phyloP scores from a whole-genome alignment of 2,797 vertebrate species.

The Hippoglossus hippoglossus region DNA sequence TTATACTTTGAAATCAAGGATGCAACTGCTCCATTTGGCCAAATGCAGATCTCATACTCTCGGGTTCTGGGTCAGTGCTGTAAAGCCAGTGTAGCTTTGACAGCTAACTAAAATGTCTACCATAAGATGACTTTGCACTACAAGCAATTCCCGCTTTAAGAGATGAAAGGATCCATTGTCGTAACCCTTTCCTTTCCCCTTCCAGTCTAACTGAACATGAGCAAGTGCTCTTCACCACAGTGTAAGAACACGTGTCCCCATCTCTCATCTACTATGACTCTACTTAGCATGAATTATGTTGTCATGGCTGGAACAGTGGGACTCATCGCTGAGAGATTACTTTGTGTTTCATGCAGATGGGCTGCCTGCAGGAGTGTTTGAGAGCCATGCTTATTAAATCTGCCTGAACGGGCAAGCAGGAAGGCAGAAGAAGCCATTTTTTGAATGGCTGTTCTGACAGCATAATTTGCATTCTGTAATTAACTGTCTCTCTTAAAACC shows the following conservation, averaged over 20 bases:
- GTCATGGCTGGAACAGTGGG: slow-evolving; percentile 61
- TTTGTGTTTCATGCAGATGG: slow-evolving; percentile 64
- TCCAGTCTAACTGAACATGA: slow-evolving; percentile 4
- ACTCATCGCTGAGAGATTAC: slow-evolving; percentile 70
- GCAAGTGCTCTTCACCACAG: slow-evolving; percentile 9
- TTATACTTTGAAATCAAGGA: no score
- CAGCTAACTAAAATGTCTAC: background rate
- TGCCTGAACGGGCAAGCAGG: slow-evolving; percentile 61
- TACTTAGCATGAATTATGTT: slow-evolving; percentile 75
- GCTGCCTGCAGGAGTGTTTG: slow-evolving; percentile 43
- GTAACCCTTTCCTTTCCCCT: background rate
- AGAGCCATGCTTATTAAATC: slow-evolving; percentile 71
- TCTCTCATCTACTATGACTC: slow-evolving; percentile 40
- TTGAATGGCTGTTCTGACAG: slow-evolving; percentile 79
- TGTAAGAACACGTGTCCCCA: slow-evolving; percentile 11
- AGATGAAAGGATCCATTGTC: background rate
- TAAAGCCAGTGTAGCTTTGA: background rate
- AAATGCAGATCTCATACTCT: no score
- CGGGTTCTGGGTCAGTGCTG: background rate
- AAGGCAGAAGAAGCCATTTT: slow-evolving; percentile 65
- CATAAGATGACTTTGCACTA: background rate
- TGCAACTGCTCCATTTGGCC: no score
- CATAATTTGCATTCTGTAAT: slow-evolving; percentile 86
- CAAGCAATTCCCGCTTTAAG: background rate
- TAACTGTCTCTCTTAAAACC: slow-evolving; percentile 75